phyloP scores from a whole-genome alignment of 2,888 invertebrate genomes.

The Cephus rjabovi region DNA sequence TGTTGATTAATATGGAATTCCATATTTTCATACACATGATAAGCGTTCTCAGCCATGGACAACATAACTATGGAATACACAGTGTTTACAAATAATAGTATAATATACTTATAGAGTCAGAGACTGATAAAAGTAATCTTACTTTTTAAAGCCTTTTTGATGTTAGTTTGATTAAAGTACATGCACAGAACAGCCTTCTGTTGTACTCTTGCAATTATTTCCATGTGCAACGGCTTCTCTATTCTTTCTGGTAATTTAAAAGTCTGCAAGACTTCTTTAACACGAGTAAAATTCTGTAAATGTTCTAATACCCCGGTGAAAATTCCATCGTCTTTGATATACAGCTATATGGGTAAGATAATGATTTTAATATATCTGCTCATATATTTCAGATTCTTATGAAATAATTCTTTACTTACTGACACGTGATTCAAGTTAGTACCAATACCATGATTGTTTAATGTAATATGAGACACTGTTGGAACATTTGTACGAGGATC shows the following conservation, averaged over 20 bases:
- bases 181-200: constrained; percentile 76
- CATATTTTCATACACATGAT: constrained; percentile 56
- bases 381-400: not conserved
- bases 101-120: not conserved
- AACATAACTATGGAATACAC: constrained; percentile 39
- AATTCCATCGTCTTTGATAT: constrained; percentile 71
- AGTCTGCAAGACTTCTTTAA: constrained; percentile 67
- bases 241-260: constrained; percentile 66
- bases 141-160: constrained; percentile 74
- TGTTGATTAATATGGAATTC: constrained; percentile 69
- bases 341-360: constrained; percentile 67
- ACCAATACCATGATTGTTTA: constrained; percentile 71
- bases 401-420: constrained; percentile 60
- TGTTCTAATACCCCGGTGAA: constrained; percentile 66
- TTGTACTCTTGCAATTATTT: constrained; percentile 75
- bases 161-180: constrained; percentile 75
- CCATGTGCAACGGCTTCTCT: constrained; percentile 73
- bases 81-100: not conserved
- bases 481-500: constrained; percentile 76
- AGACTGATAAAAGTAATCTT: constrained; percentile 45
- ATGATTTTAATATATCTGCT: not conserved
- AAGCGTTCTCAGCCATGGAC: constrained; percentile 51
- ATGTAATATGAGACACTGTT: constrained; percentile 71
- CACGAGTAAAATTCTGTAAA: constrained; percentile 69
- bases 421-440: constrained; percentile 73